Percentiles rank a stretch among this genome's conserved stretches.
These are phyloP conservation scores for Pitta sordida DNA, from an alignment of 2,113 vertebrate species.

Conservation along the genomic window DNA sequence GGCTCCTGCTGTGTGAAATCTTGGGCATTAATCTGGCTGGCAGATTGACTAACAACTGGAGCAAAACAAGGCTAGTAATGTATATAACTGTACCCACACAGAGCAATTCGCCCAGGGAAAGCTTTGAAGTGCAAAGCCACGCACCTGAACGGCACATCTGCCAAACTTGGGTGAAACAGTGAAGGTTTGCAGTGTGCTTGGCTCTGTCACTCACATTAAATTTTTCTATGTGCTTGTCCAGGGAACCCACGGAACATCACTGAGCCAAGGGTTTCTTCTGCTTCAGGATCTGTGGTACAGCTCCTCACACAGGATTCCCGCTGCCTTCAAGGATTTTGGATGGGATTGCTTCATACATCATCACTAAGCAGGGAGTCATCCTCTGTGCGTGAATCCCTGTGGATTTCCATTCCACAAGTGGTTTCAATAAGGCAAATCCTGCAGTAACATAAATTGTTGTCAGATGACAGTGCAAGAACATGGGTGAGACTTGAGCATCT, in stretches of 20 bases:
- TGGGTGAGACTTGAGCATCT: background rate
- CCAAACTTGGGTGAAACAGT: background rate
- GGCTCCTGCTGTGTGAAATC: background rate
- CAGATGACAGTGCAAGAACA: fast-evolving
- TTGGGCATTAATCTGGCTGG: background rate
- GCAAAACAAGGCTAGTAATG: background rate
- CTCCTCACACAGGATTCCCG: background rate
- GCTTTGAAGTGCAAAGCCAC: background rate
- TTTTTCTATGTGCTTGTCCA: background rate
- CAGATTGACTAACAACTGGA: background rate
- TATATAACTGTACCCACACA: background rate
- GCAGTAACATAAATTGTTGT: background rate
- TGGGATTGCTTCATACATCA: background rate
- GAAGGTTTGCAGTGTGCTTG: background rate
- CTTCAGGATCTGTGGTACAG: background rate
- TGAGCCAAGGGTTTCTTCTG: background rate
- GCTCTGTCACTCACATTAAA: background rate
- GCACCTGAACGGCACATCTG: background rate
- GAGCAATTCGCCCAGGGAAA: background rate
- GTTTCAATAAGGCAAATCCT: background rate
- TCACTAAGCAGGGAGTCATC: background rate
- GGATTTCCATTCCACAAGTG: background rate
- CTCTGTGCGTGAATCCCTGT: background rate
- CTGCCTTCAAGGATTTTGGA: background rate
- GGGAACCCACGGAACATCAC: background rate